phyloP scores from a whole-genome alignment of 2,888 invertebrate species.

The Chymomyza amoena region DNA sequence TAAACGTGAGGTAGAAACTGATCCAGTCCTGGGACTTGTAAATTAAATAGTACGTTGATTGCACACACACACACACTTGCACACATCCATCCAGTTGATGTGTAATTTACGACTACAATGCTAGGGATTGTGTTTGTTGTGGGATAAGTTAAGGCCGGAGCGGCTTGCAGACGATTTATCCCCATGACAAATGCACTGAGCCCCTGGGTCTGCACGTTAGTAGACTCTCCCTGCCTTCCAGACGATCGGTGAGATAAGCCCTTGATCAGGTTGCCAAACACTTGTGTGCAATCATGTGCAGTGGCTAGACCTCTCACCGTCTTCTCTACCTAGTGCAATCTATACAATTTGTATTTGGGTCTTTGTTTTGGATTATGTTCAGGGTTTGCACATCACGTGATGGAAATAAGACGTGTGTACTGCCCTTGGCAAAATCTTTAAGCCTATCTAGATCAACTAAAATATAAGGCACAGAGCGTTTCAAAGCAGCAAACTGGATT shows the following conservation, averaged over 20 bases:
- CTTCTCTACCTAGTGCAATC: constrained; percentile 24
- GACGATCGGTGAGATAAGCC: constrained; percentile 66
- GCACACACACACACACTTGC: constrained; percentile 21
- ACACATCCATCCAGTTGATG: constrained; percentile 50
- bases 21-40: constrained; percentile 45
- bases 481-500: neutral
- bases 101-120: constrained; percentile 72
- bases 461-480: neutral
- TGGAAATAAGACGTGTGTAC: neutral
- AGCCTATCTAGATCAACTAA: neutral
- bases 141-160: neutral
- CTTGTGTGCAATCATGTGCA: constrained; percentile 33
- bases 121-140: constrained; percentile 28
- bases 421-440: neutral
- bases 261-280: constrained; percentile 67
- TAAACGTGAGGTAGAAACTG: neutral
- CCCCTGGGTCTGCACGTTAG: constrained; percentile 2
- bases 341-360: constrained; percentile 41
- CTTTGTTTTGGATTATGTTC: constrained; percentile 23
- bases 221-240: constrained; percentile 6
- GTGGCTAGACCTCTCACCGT: neutral
- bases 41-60: constrained; percentile 54
- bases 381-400: constrained; percentile 25
- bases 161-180: constrained; percentile 27
- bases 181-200: constrained; percentile 59